phyloP scores from a whole-genome alignment of 2,888 invertebrate species.

The Epinotia nisella region DNA sequence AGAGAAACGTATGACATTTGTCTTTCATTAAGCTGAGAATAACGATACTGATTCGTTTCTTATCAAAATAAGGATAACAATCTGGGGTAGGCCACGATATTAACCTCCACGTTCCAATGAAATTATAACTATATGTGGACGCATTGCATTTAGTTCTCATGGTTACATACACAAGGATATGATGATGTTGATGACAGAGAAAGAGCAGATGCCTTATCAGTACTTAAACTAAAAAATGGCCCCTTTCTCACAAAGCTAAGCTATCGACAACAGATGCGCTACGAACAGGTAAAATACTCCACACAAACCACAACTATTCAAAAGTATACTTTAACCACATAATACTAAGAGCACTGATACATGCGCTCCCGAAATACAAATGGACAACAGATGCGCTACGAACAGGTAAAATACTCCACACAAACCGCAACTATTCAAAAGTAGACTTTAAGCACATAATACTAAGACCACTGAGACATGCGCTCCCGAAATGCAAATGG shows the following conservation, averaged over 20 bases:
- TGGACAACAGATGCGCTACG: constrained; percentile 36
- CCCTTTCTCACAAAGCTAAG: constrained; percentile 37
- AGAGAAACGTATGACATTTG: no score
- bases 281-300: constrained; percentile 19
- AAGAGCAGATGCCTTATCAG: constrained; percentile 20
- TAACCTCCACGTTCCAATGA: background rate
- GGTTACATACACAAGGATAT: background rate
- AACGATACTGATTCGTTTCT: background rate
- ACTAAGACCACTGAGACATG: constrained; percentile 1
- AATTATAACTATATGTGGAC: background rate
- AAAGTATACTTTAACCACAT: constrained; percentile 13
- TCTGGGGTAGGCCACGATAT: background rate
- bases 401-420: constrained; percentile 20
- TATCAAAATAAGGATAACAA: background rate
- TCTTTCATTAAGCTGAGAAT: background rate
- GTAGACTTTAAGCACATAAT: background rate
- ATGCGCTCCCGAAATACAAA: constrained; percentile 3
- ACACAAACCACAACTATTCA: background rate
- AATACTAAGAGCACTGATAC: constrained; percentile 2
- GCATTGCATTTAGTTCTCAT: background rate
- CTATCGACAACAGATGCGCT: constrained; percentile 38
- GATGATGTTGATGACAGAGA: constrained; percentile 7
- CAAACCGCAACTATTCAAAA: constrained; percentile 2
- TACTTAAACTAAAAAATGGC: constrained; percentile 24
- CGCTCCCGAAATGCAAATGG: constrained; percentile 12